A percentile compares a stretch with the other conserved stretches of the same genome.
These are phyloP conservation scores for Archaeoteleia sp. DNA, from an alignment of 2,888 invertebrate species.

Conservation along the genomic window DNA sequence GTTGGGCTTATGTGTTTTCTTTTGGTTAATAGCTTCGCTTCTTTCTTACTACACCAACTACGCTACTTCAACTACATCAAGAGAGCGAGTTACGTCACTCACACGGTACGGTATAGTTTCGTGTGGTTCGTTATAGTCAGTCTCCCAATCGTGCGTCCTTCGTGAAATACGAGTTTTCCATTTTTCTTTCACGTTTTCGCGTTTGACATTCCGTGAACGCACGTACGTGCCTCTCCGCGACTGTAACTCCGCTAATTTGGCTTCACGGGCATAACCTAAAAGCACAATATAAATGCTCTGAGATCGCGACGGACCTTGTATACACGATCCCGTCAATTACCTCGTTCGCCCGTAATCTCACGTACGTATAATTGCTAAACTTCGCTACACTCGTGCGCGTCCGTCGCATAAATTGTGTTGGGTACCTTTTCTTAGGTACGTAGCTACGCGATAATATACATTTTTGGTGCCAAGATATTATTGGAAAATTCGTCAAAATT, in stretches of 20 bases:
- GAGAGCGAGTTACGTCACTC: conserved; percentile 50
- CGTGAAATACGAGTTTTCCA: conserved; percentile 5
- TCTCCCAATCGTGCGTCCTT: conserved; percentile 47
- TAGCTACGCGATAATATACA: conserved; percentile 8
- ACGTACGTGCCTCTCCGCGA: conserved; percentile 47
- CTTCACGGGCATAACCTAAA: conserved; percentile 56
- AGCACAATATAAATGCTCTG: conserved; percentile 54
- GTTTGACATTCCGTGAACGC: conserved; percentile 50
- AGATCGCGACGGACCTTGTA: conserved; percentile 10
- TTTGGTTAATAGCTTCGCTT: too few species aligned
- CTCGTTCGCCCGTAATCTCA: conserved; percentile 5
- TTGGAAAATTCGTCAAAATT: conserved; percentile 81
- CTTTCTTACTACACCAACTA: not conserved
- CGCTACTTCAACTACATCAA: too few species aligned
- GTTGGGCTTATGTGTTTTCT: too few species aligned
- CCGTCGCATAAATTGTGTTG: not conserved
- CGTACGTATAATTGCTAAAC: not conserved
- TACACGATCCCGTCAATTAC: conserved; percentile 14
- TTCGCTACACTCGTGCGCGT: not conserved
- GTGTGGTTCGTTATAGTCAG: conserved; percentile 7
- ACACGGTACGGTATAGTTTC: conserved; percentile 43
- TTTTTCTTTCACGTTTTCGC: conserved; percentile 26
- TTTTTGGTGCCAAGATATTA: conserved; percentile 54
- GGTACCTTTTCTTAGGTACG: not conserved
- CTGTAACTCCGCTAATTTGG: not conserved